Percentiles rank a stretch among this genome's conserved stretches.
These are phyloP conservation scores for Danaus melanippus DNA, from an alignment of 1,140 invertebrate species.

Conservation along the genomic window DNA sequence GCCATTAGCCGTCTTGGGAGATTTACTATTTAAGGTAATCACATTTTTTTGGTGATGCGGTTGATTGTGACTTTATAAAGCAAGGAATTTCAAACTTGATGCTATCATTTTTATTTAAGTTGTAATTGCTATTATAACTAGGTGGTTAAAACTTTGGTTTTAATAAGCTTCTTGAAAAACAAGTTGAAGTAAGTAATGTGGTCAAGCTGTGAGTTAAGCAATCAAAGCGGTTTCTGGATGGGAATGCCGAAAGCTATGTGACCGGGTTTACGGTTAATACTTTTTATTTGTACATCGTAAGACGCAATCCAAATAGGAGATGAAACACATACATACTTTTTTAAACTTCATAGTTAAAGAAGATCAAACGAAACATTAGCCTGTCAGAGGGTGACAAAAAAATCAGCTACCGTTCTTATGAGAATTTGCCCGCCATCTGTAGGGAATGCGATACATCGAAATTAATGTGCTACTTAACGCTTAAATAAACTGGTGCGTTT, in stretches of 20 bases:
- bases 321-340: not conserved
- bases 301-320: too few relatives aligned
- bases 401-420: constrained; percentile 40
- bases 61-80: constrained; percentile 37
- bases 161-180: constrained; percentile 22
- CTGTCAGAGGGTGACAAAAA: constrained; percentile 46
- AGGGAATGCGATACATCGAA: constrained; percentile 48
- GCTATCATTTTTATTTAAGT: constrained; percentile 63
- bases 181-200: constrained; percentile 51
- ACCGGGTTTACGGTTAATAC: not conserved
- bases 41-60: constrained; percentile 40
- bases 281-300: too few relatives aligned
- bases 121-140: constrained; percentile 63
- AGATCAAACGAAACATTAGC: constrained; percentile 53
- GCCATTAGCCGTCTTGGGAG: constrained; percentile 61
- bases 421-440: constrained; percentile 62
- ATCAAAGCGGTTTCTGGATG: constrained; percentile 51
- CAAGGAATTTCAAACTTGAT: constrained; percentile 55
- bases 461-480: constrained; percentile 63
- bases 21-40: constrained; percentile 63
- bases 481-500: constrained; percentile 52
- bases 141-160: constrained; percentile 32
- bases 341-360: constrained; percentile 1
- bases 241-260: constrained; percentile 17
- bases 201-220: constrained; percentile 51